Evolutionary conservation across 2,113 vertebrate genomes (phyloP).

Genomic region (Strigops habroptila): DNA sequence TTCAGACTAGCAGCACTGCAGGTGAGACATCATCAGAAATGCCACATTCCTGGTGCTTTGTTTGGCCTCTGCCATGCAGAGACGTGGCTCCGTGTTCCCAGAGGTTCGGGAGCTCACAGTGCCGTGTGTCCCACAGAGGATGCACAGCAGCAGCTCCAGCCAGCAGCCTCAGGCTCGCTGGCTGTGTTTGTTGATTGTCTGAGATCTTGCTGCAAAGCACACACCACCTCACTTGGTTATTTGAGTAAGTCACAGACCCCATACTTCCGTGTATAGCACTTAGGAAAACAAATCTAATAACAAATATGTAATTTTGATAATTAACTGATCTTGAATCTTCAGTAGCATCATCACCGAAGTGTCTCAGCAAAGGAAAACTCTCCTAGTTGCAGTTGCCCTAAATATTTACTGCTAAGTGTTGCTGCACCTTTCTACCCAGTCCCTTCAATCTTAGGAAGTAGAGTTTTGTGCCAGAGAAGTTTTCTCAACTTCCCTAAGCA

Average conservation of each 20-base stretch:
- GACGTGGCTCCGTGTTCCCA: neutral
- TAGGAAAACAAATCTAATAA: neutral
- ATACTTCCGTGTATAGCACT: neutral
- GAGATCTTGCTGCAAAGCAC: neutral
- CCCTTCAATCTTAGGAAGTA: neutral
- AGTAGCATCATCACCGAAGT: neutral
- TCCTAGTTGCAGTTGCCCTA: neutral
- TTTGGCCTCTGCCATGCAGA: neutral
- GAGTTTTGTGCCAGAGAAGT: too few relatives aligned
- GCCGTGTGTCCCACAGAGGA: too few relatives aligned
- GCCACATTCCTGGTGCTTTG: neutral
- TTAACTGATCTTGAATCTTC: neutral
- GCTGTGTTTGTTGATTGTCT: neutral
- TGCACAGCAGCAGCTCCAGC: neutral
- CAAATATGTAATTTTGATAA: neutral
- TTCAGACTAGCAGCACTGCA: neutral
- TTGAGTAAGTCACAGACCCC: neutral
- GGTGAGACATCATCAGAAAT: neutral
- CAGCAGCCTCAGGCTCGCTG: neutral
- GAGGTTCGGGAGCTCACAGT: too few relatives aligned
- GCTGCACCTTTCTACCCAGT: neutral
- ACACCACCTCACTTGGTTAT: neutral
- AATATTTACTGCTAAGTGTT: neutral
- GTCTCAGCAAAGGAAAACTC: neutral
- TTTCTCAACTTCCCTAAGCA: neutral